These are phyloP conservation scores for Camelus dromedarius DNA, from an alignment of 2,113 vertebrate genomes.

Conservation along the genomic window DNA sequence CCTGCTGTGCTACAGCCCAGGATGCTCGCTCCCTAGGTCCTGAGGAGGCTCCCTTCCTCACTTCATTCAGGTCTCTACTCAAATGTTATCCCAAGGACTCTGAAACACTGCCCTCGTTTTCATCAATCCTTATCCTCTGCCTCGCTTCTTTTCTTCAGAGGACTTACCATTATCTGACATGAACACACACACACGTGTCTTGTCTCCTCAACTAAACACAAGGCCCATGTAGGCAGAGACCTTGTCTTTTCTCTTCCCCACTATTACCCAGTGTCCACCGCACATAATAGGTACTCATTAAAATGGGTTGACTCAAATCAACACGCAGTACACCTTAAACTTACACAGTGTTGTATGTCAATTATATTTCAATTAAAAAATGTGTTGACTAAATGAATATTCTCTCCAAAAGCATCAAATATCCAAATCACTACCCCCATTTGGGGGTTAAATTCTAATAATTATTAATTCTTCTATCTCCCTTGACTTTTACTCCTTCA, in stretches of 20 bases:
- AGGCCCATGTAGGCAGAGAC: background rate
- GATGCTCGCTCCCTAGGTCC: too few species aligned
- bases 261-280: background rate
- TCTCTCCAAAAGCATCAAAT: background rate
- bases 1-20: background rate
- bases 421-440: background rate
- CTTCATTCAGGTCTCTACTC: background rate
- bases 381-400: background rate
- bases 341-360: too few species aligned
- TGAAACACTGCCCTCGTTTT: background rate
- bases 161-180: background rate
- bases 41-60: background rate
- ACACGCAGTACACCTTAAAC: background rate
- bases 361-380: background rate
- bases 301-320: background rate
- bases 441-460: background rate
- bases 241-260: background rate
- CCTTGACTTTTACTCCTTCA: background rate
- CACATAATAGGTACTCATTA: background rate
- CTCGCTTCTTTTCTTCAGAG: background rate
- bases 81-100: background rate
- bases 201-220: background rate
- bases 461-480: background rate
- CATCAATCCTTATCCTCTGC: background rate
- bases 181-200: background rate